Evolutionary conservation across 2,113 vertebrate species (phyloP).

Genomic region (Lampris megalopsis): DNA sequence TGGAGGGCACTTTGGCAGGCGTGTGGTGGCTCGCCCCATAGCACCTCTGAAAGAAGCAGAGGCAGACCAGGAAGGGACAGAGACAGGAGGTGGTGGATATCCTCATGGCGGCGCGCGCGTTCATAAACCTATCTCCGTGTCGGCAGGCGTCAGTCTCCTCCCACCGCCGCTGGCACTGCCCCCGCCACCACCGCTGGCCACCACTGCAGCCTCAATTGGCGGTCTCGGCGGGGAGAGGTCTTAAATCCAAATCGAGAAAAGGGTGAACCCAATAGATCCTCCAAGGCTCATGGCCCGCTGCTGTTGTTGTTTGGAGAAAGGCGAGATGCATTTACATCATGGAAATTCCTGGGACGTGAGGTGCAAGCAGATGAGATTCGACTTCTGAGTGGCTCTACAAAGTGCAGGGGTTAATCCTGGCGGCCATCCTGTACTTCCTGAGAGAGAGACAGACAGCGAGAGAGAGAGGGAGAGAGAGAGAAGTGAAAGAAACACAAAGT

Average conservation of each 20-base stretch:
- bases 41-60: conserved; percentile 95
- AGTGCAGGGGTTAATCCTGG: conserved; percentile 64
- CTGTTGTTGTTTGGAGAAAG: conserved; percentile 73
- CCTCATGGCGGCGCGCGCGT: conserved; percentile 90
- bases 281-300: conserved; percentile 86
- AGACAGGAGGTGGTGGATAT: conserved; percentile 90
- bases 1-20: conserved; percentile 71
- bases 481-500: conserved; percentile 38
- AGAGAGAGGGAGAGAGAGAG: conserved; percentile 45
- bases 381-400: conserved; percentile 79
- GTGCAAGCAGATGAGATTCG: conserved; percentile 18
- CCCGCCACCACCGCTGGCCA: conserved; percentile 58
- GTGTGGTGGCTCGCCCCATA: conserved; percentile 81
- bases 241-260: conserved; percentile 80
- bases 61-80: conserved; percentile 95
- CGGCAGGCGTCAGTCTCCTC: conserved; percentile 56
- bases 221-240: conserved; percentile 66
- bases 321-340: conserved; percentile 88
- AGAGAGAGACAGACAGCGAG: conserved; percentile 41
- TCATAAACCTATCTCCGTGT: conserved; percentile 72
- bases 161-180: conserved; percentile 37
- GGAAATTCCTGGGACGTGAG: conserved; percentile 67
- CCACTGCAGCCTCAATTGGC: conserved; percentile 83
- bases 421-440: conserved; percentile 86
- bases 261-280: conserved; percentile 81